Conservation (phyloP, 2,113 vertebrate genomes). For the Nansenia antarctica region DNA sequence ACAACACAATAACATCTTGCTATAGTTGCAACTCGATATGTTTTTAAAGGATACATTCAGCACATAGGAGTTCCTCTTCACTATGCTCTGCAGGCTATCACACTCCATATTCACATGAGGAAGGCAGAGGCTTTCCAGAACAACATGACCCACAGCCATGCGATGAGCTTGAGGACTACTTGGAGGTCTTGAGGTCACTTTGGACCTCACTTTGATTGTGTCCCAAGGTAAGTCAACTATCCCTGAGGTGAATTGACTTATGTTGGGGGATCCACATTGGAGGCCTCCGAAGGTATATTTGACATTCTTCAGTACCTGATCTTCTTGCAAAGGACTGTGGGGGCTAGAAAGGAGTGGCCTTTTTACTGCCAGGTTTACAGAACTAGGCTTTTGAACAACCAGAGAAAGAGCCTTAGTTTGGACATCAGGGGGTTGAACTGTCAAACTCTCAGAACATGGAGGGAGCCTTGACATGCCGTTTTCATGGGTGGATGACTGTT, state of each 20-base stretch:
- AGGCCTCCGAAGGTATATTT: constrained; percentile 32
- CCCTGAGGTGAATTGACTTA: constrained; percentile 45
- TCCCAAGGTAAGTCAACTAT: constrained; percentile 64
- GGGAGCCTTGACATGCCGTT: constrained; percentile 12
- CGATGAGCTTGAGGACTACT: constrained; percentile 59
- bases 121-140: constrained; percentile 60
- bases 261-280: constrained; percentile 32
- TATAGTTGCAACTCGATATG: too few relatives aligned
- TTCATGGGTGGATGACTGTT: neutral
- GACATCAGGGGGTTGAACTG: constrained; percentile 47
- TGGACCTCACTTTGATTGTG: constrained; percentile 62
- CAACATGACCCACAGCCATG: constrained; percentile 27
- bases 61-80: constrained; percentile 62
- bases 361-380: constrained; percentile 47
- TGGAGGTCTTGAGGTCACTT: constrained; percentile 57
- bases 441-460: constrained; percentile 47
- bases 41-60: constrained; percentile 88
- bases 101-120: constrained; percentile 74
- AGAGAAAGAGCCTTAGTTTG: constrained; percentile 71
- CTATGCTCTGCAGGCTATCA: constrained; percentile 44
- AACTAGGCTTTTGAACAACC: constrained; percentile 61
- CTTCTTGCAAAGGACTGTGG: constrained; percentile 50
- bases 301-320: constrained; percentile 66
- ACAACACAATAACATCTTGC: too few relatives aligned
- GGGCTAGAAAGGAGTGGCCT: constrained; percentile 47